Conservation (phyloP, 2,888 invertebrate genomes). For the Aphodius sticticus region DNA sequence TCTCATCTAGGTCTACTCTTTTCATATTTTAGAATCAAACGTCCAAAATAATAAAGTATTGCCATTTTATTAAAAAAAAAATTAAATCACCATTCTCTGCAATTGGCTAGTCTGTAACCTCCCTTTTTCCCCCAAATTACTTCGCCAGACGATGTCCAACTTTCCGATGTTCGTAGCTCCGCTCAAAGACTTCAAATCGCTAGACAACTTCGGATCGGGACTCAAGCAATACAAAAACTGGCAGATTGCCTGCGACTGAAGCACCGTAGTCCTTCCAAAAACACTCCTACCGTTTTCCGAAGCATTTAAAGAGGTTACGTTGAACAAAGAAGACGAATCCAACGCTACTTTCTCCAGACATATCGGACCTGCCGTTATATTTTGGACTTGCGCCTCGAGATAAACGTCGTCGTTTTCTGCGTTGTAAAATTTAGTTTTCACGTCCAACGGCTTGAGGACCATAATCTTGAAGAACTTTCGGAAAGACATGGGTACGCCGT, state of each 20-base stretch:
- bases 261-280: constrained; percentile 79
- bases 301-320: constrained; percentile 77
- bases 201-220: constrained; percentile 78
- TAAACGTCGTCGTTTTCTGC: constrained; percentile 84
- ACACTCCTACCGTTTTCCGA: constrained; percentile 73
- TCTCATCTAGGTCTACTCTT: too few relatives aligned
- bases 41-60: too few relatives aligned
- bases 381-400: constrained; percentile 82
- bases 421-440: constrained; percentile 98
- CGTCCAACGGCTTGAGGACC: constrained; percentile 97
- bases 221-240: constrained; percentile 95
- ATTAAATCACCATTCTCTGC: constrained; percentile 79
- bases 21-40: too few relatives aligned
- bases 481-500: constrained; percentile 82
- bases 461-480: constrained; percentile 98
- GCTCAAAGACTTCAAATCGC: constrained; percentile 80
- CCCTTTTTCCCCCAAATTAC: constrained; percentile 96
- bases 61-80: too few relatives aligned
- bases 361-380: constrained; percentile 92
- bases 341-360: constrained; percentile 93
- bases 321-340: constrained; percentile 91
- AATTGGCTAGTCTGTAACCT: constrained; percentile 94
- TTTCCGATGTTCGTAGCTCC: constrained; percentile 93
- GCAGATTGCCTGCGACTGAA: constrained; percentile 90
- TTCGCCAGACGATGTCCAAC: constrained; percentile 97